Evolutionary conservation across 1,140 invertebrate species (phyloP).

Genomic region (Hylaeus anthracinus): DNA sequence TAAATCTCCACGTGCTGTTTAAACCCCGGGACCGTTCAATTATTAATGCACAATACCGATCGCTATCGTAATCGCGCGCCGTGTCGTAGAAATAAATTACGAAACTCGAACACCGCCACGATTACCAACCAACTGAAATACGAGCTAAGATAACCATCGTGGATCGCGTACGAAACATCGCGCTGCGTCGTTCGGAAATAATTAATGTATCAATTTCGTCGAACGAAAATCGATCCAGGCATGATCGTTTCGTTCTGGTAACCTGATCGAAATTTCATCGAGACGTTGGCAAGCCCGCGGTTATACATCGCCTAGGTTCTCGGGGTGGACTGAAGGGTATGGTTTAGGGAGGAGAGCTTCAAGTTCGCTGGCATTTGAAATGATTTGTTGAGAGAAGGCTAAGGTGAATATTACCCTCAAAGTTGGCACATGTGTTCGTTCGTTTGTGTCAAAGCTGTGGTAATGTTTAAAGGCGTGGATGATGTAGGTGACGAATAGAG

Average conservation of each 20-base stretch:
- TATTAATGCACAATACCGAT: slow-evolving; percentile 5
- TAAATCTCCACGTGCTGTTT: not conserved
- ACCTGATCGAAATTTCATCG: not conserved
- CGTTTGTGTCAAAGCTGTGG: too few relatives aligned
- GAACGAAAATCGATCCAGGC: not conserved
- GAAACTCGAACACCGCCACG: not conserved
- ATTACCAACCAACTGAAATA: slow-evolving; percentile 18
- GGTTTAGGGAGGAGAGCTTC: too few relatives aligned
- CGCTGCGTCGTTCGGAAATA: not conserved
- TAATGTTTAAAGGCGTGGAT: too few relatives aligned
- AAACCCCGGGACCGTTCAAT: not conserved
- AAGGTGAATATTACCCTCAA: too few relatives aligned
- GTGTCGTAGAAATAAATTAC: slow-evolving; percentile 13
- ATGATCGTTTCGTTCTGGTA: not conserved
- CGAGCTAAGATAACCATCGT: slow-evolving; percentile 18
- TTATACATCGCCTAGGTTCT: not conserved
- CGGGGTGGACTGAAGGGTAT: too few relatives aligned
- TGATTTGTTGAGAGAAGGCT: too few relatives aligned
- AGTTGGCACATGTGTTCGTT: too few relatives aligned
- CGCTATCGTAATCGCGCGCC: not conserved
- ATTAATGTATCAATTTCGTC: slow-evolving; percentile 1
- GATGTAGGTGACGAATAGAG: too few relatives aligned
- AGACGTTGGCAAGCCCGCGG: not conserved
- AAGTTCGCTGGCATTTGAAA: too few relatives aligned
- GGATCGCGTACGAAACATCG: slow-evolving; percentile 1